Evolutionary conservation across 2,113 vertebrate species (phyloP), one percentile per base, ranked within the genome.

Genomic region (Balaenoptera acutorostrata): DNA sequence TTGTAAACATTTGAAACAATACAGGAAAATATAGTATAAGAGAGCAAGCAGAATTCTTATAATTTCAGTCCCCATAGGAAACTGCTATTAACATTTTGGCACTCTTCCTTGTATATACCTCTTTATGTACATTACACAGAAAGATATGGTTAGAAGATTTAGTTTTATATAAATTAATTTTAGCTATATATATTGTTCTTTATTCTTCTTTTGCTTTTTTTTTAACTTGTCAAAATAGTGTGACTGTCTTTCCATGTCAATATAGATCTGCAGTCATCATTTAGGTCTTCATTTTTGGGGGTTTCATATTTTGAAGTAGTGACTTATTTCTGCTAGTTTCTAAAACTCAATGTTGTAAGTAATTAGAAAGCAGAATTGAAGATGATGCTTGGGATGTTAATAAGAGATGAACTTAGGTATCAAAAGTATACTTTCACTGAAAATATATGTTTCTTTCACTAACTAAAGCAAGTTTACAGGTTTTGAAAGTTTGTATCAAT

Each of bases 261-360:
- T 68, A 46, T 68, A n/a, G 52, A 75, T 87, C 17, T 46, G 41
- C 20, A 52, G 0, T 90, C 39, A 78, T 88, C 52, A 92, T 77
- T 88, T 77, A 94, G 46, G 74, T 87, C 39, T 88, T 95, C 39
- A 95, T 49, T 88, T 93, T 90, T n/a, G 55, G 33, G 14, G 33
- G 3, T 41, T 81, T 81, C 18, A 33, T 63, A 82, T 39, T 96
- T 86, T 59, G 90, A 77, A 86, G 52, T 13, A 92, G 5, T 92
- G 68, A 75, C 46, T 95, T 95, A 59, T n/a, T 93, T 81, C 88
- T 92, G 23, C 29, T 94, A 29, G 23, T 78, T 96, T 92, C 11
- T 93, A 87, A 87, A 72, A 52, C n/a, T 75, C 66, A 68, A 0
- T 71, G 41, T 84, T 93, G 1, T 66, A 64, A 90, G 46, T 84